Evolutionary conservation across 2,888 invertebrate genomes (phyloP), one percentile per base, ranked within the genome.

Genomic region (Synergus gifuensis): DNA sequence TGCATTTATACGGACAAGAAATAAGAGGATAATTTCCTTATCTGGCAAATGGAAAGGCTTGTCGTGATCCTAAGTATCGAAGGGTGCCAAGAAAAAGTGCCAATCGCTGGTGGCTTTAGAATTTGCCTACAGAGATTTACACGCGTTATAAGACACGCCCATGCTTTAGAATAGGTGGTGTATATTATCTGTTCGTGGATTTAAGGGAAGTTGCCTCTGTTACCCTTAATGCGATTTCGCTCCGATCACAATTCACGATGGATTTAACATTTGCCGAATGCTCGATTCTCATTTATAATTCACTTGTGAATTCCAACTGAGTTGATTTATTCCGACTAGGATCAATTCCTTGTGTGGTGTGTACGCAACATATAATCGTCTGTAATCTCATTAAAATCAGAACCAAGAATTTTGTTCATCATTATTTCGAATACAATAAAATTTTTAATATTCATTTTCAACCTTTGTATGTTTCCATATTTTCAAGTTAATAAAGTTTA

Each of bases 91-190:
- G 78, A 83, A 83, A 81, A 85, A 84, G 84, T 28, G 28, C 28
- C 28, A 87, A 88, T 87, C 86, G 84, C 82, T 76, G 82, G 83
- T 87, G 87, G 87, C 87, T 87, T 88, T 87, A 81, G 83, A 87
- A 87, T 86, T 87, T 87, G 87, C 87, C 86, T 82, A 79, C 73
- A 78, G 84, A 87, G 88, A 88, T 88, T 88, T 88, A 88, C 85
- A 86, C 83, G 79, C 82, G 78, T 63, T 80, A 78, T 80, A 76
- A 79, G 58, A 80, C 78, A 80, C 76, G 54, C 81, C 73, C 82
- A 83, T 78, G 83, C 84, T 86, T 88, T 86, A 85, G 85, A 87
- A 85, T 87, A 83, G 84, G 86, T 85, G 77, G 78, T 85, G 83
- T 86, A 85, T 80, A 73, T 76, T 80, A 73, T 76, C 60, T 79